phyloP scores from a whole-genome alignment of 2,113 vertebrate genomes.

The Tachysurus fulvidraco region DNA sequence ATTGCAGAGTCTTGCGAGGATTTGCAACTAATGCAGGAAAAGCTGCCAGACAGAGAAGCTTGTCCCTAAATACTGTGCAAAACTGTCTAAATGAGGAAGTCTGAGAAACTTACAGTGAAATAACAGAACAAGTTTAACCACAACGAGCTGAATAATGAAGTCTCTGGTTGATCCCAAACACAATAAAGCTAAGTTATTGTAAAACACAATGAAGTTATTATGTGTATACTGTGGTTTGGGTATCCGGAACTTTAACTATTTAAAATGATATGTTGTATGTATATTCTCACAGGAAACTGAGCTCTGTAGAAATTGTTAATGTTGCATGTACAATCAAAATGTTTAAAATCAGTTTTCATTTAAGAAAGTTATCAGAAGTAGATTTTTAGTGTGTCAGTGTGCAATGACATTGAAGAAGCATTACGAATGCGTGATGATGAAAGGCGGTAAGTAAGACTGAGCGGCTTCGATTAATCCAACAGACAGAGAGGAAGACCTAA shows the following conservation, averaged over 20 bases:
- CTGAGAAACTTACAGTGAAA: slow-evolving; percentile 21
- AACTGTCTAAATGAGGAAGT: slow-evolving; percentile 28
- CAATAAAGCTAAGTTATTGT: background rate
- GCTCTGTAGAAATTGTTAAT: slow-evolving; percentile 8
- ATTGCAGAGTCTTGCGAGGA: slow-evolving; percentile 21
- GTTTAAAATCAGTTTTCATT: background rate
- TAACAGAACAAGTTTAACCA: slow-evolving; percentile 29
- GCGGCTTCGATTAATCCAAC: background rate
- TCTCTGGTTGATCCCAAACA: background rate
- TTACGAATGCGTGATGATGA: background rate
- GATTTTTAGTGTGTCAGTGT: background rate
- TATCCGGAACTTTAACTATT: background rate
- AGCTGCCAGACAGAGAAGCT: slow-evolving; percentile 31
- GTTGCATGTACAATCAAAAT: background rate
- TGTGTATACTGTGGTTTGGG: background rate
- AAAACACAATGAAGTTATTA: slow-evolving; percentile 17
- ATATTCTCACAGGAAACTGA: slow-evolving; percentile 12
- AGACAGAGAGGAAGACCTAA: slow-evolving; percentile 28
- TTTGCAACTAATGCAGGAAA: slow-evolving; percentile 30
- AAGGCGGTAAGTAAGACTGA: background rate
- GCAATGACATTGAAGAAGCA: background rate
- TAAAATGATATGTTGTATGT: slow-evolving; percentile 11
- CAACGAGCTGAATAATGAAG: slow-evolving; percentile 25
- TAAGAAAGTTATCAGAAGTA: background rate
- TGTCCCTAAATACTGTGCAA: slow-evolving; percentile 12